Base-by-base conservation (phyloP, 2,113 vertebrate genomes). In the Pteruthius melanotis region DNA sequence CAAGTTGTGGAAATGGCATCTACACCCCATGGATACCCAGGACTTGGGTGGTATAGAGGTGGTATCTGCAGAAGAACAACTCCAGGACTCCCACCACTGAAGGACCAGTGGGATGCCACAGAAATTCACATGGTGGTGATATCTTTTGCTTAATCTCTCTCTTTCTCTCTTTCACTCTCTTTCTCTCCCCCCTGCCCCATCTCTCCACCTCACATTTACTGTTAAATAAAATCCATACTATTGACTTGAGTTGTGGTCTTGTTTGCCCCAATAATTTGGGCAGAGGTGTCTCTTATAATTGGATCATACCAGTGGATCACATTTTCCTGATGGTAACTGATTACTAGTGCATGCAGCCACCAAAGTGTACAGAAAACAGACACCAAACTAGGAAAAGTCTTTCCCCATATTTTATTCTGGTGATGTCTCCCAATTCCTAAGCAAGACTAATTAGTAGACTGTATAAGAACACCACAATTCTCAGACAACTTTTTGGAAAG, bases 131-230 rank as follows among this genome's bases (percentile, higher is more conserved):
- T 12, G 37, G 11, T 26, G 8, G 20, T 42, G 26, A 13, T 57
- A 21, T 17, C 8, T 50, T 76, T 14, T 31, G 20, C 7, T 35
- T 31, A 50, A 57, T 50, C 44, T 42, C 24, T 31, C 15, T 63
- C 47, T 33, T 31, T 49, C 23, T 52, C 14, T 30, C n/a, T 64
- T 74, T 64, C 30, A 15, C 15, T n/a, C 6, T 54, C 15, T 70
- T 40, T n/a, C 33, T 45, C 27, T 23, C 4, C 23, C 6, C 5
- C 3, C 24, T 9, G 4, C 7, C 22, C 24, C 0, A 2, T n/a
- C n/a, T n/a, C n/a, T n/a, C n/a, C n/a, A n/a, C n/a, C n/a, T n/a
- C n/a, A n/a, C n/a, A n/a, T n/a, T n/a, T n/a, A n/a, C n/a, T 26
- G 16, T 42, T 50, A 50, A 76, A 50, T 50, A 21, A 42, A 76